These are phyloP conservation scores for Pteronotus mesoamericanus DNA, from an alignment of 2,797 vertebrate species.

Conservation along the genomic window DNA sequence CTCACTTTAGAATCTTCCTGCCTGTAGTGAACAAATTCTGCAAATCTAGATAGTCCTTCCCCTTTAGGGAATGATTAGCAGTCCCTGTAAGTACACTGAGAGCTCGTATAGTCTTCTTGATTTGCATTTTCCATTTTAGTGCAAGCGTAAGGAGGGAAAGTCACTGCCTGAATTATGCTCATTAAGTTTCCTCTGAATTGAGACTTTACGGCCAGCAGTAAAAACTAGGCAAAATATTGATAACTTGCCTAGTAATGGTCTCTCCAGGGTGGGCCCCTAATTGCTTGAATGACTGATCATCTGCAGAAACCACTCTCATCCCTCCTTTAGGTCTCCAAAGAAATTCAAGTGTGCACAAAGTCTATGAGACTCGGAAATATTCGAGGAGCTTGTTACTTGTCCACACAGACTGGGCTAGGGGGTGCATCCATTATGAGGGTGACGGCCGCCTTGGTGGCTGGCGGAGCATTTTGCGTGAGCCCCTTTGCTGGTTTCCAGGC, in stretches of 20 bases:
- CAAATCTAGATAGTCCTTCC: not conserved
- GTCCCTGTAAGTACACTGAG: not conserved
- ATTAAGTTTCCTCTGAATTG: not conserved
- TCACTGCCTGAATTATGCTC: not conserved
- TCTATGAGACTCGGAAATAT: not conserved
- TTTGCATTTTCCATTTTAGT: constrained; percentile 14
- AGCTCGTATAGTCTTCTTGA: not conserved
- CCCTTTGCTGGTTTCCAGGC: not conserved
- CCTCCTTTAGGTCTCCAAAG: constrained; percentile 29
- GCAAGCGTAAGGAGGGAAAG: not conserved
- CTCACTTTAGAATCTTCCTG: not conserved
- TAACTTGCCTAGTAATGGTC: not conserved
- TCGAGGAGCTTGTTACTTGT: not conserved
- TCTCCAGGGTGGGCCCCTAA: not conserved
- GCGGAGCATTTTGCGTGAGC: not conserved
- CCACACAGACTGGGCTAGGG: not conserved
- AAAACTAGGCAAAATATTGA: constrained; percentile 25
- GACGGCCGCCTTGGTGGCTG: not conserved
- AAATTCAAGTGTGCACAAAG: not conserved
- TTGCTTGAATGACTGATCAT: not conserved
- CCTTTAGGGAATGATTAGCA: not conserved
- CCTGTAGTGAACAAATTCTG: not conserved
- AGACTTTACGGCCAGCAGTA: not conserved
- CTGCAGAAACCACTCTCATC: not conserved
- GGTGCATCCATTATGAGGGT: fast-evolving